Conservation (phyloP, 2,888 invertebrate species). For the Athalia cordata region DNA sequence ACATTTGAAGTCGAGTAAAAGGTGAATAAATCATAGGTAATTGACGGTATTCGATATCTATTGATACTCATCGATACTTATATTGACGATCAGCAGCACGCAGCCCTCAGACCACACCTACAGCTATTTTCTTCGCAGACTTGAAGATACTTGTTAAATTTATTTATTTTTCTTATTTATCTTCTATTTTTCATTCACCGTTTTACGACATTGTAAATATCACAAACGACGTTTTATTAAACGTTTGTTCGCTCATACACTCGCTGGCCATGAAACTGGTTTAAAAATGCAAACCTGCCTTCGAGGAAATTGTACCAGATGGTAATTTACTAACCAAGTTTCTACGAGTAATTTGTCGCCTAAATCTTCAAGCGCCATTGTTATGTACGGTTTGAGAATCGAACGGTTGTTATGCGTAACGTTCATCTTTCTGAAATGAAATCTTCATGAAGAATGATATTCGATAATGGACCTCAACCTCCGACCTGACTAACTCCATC, state of each 20-base stretch:
- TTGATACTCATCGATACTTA: constrained; percentile 48
- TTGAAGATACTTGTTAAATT: constrained; percentile 1
- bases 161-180: not conserved
- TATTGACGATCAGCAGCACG: constrained; percentile 41
- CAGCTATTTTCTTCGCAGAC: constrained; percentile 26
- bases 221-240: constrained; percentile 33
- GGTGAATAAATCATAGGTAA: constrained; percentile 55
- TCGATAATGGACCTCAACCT: not conserved
- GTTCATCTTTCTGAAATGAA: too few species aligned
- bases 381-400: too few species aligned
- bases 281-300: not conserved
- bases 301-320: not conserved
- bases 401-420: too few species aligned
- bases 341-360: not conserved
- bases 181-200: not conserved
- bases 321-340: not conserved
- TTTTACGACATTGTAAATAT: constrained; percentile 42
- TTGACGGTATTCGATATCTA: constrained; percentile 53
- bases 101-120: constrained; percentile 40
- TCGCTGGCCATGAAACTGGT: constrained; percentile 14
- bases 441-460: too few species aligned
- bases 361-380: too few species aligned
- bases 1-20: constrained; percentile 29
- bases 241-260: constrained; percentile 17
- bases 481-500: not conserved